Evolutionary conservation across 2,888 invertebrate species (phyloP), one percentile per base, ranked within the genome.

Genomic region (Yponomeuta cagnagella): DNA sequence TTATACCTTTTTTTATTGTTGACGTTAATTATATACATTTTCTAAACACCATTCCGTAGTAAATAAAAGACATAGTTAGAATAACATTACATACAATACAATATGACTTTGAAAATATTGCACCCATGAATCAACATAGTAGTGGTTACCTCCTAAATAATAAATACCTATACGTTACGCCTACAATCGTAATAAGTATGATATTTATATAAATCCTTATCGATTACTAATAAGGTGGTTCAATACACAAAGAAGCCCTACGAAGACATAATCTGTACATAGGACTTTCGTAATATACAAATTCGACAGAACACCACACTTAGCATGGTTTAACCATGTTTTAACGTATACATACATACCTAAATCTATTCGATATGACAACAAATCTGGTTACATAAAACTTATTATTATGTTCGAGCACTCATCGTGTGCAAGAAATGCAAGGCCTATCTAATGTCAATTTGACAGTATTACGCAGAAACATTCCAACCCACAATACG

Each of bases 101-200:
- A 72, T 63, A 73, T 74, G 71, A 74, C 72, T 76, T 58, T 78
- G 78, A 78, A 76, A 74, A 75, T 82, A 81, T 80, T 83, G 79
- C 81, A 80, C 81, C 82, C 86, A 88, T 85, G 86, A 81, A 86
- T 84, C 48, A 79, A 73, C 78, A 80, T 67, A n/a, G 67, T 67
- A 12, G 15, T 80, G 78, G 80, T 89, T 88, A 88, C 88, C 87
- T 84, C 48, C 30, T 79, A 75, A 73, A 75, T 72, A 84, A 88
- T 89, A 89, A 89, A 88, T 89, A 88, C 88, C 86, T 87, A 86
- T 79, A 86, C 85, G 88, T 86, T 88, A 83, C 86, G 85, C 78
- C 77, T 63, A 43, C 43, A 73, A 71, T 72, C 67, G 67, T 67
- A 67, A 67, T 67, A 67, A 67, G 33, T 37, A 67, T 67, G 67